phyloP scores from a whole-genome alignment of 1,140 invertebrate species.

The Magallana gigas region DNA sequence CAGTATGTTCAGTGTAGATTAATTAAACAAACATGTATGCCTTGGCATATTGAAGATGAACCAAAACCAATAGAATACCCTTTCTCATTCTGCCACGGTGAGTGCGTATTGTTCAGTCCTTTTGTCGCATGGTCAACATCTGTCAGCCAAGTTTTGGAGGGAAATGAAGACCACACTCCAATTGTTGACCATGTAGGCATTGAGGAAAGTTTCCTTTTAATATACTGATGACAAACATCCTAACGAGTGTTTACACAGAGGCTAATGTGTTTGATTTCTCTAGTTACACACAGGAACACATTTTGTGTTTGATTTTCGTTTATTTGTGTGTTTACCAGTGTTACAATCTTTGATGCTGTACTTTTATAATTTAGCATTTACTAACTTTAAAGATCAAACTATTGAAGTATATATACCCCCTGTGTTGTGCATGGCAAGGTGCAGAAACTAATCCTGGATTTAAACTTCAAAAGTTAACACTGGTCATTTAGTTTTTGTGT shows the following conservation, averaged over 20 bases:
- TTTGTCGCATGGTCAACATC: slow-evolving; percentile 5
- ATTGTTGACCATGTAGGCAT: slow-evolving; percentile 35
- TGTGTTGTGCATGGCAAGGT: background rate
- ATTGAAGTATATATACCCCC: background rate
- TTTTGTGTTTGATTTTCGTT: slow-evolving; percentile 26
- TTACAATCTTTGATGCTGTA: slow-evolving; percentile 12
- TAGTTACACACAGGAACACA: slow-evolving; percentile 17
- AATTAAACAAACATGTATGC: no score
- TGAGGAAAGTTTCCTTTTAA: slow-evolving; percentile 7
- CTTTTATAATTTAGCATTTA: background rate
- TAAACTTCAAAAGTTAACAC: slow-evolving; percentile 36
- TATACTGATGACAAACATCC: slow-evolving; percentile 6
- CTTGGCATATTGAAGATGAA: no score
- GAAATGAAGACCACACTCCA: slow-evolving; percentile 22
- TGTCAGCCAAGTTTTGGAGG: slow-evolving; percentile 23
- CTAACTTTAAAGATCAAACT: no score
- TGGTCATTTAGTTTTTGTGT: slow-evolving; percentile 21
- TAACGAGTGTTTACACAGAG: slow-evolving; percentile 3
- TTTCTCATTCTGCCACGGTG: background rate
- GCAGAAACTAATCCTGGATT: slow-evolving; percentile 30
- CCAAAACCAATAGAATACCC: background rate
- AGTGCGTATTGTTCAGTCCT: background rate
- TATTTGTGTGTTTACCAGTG: slow-evolving; percentile 14
- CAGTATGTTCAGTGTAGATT: no score
- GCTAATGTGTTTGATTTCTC: background rate